A percentile compares a stretch with the other conserved stretches of the same genome.
Evolutionary conservation across 2,113 vertebrate genomes (phyloP).

Genomic region (Rafetus swinhoei): DNA sequence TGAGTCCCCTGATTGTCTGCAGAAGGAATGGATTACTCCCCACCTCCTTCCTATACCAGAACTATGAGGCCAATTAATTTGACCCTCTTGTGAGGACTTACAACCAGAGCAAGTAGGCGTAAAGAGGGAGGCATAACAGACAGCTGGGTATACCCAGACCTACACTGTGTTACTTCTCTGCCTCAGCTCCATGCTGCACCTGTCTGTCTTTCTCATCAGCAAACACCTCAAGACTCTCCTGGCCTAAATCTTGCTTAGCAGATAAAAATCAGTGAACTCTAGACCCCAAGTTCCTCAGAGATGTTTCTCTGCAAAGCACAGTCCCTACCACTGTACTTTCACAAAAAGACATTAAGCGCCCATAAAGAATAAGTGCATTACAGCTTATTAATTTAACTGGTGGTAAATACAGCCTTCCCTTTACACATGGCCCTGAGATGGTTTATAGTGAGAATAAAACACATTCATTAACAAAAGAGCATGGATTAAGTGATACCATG

Average conservation of each 20-base stretch:
- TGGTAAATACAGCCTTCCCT: background rate
- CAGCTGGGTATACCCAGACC: background rate
- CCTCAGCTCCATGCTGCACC: background rate
- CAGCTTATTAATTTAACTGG: background rate
- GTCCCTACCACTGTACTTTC: background rate
- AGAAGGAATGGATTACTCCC: background rate
- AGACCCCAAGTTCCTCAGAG: background rate
- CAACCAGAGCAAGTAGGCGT: background rate
- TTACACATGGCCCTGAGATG: background rate
- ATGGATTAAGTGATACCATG: background rate
- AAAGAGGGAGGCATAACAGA: background rate
- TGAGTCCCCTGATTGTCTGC: background rate
- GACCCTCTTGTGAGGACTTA: background rate
- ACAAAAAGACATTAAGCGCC: background rate
- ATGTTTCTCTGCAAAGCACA: background rate
- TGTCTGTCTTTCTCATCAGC: background rate
- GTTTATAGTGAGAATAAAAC: background rate
- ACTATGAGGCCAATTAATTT: background rate
- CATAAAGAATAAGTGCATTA: background rate
- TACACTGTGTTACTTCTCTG: background rate
- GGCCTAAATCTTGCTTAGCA: background rate
- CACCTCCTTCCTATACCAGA: background rate
- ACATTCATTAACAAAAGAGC: background rate
- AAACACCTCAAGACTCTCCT: background rate
- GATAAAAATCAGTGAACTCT: background rate